Percentiles rank a stretch among this genome's conserved stretches.
These are phyloP conservation scores for Conus betulinus DNA, from an alignment of 1,140 invertebrate genomes.

Conservation along the genomic window DNA sequence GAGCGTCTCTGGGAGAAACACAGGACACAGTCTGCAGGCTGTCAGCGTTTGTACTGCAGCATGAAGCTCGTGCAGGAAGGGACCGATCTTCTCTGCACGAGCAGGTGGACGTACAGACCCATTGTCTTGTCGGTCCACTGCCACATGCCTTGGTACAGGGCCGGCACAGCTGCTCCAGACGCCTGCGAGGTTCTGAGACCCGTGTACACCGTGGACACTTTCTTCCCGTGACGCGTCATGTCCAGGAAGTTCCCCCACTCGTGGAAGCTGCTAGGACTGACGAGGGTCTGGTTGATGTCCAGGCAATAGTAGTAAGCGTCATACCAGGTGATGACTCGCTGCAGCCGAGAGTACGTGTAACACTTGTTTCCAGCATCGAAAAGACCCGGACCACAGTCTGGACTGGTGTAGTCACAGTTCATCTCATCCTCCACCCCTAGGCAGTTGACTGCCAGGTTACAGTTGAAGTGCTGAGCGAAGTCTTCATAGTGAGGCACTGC, in stretches of 20 bases:
- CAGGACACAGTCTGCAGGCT: background rate
- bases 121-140: conserved; percentile 29
- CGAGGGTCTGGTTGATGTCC: background rate
- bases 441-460: conserved; percentile 20
- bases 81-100: background rate
- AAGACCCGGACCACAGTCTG: conserved; percentile 10
- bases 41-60: background rate
- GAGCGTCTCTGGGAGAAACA: background rate
- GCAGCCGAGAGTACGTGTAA: background rate
- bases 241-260: conserved; percentile 9
- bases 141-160: conserved; percentile 4
- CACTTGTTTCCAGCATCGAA: conserved; percentile 25
- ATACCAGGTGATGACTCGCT: background rate
- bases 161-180: background rate
- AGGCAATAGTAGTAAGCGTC: background rate
- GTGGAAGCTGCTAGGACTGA: background rate
- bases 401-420: conserved; percentile 9
- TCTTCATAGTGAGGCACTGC: background rate
- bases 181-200: conserved; percentile 25
- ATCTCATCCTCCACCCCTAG: background rate
- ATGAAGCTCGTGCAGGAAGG: background rate
- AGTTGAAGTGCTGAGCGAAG: conserved; percentile 16
- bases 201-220: background rate
- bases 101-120: conserved; percentile 10
- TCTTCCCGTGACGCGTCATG: background rate